Percentiles rank a stretch among this genome's conserved stretches.
Evolutionary conservation across 2,797 vertebrate species (phyloP).

Genomic region (Melanotaenia boesemani): DNA sequence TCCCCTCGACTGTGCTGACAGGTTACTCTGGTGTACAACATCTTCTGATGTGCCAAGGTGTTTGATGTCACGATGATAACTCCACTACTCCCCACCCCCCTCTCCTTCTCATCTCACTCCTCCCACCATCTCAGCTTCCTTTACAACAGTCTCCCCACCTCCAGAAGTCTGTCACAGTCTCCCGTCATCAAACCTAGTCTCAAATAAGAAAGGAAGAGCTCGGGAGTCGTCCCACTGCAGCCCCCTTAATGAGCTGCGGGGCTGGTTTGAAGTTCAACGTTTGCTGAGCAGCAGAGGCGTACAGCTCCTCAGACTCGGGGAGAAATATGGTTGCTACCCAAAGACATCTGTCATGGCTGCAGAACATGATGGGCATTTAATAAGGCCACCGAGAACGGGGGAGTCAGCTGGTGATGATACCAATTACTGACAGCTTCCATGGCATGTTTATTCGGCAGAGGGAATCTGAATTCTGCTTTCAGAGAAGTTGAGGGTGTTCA

Average conservation of each 20-base stretch:
- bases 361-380: constrained; percentile 60
- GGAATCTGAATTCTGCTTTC: constrained; percentile 2
- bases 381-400: constrained; percentile 25
- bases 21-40: background rate
- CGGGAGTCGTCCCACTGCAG: constrained; percentile 34
- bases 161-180: constrained; percentile 39
- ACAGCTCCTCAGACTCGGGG: constrained; percentile 34
- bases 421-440: background rate
- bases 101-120: constrained; percentile 32
- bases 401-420: background rate
- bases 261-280: constrained; percentile 41
- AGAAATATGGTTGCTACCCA: constrained; percentile 1
- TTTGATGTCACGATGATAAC: constrained; percentile 77
- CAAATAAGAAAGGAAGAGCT: constrained; percentile 45
- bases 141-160: constrained; percentile 26
- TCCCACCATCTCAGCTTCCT: constrained; percentile 4
- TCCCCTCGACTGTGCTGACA: no score
- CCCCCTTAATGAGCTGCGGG: constrained; percentile 61
- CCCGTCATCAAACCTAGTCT: constrained; percentile 42
- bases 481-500: no score
- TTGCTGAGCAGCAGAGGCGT: constrained; percentile 15
- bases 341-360: constrained; percentile 52
- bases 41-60: constrained; percentile 75
- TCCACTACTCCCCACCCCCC: constrained; percentile 53
- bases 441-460: constrained; percentile 2